phyloP scores from a whole-genome alignment of 2,113 vertebrate genomes.

The Ifrita kowaldi region DNA sequence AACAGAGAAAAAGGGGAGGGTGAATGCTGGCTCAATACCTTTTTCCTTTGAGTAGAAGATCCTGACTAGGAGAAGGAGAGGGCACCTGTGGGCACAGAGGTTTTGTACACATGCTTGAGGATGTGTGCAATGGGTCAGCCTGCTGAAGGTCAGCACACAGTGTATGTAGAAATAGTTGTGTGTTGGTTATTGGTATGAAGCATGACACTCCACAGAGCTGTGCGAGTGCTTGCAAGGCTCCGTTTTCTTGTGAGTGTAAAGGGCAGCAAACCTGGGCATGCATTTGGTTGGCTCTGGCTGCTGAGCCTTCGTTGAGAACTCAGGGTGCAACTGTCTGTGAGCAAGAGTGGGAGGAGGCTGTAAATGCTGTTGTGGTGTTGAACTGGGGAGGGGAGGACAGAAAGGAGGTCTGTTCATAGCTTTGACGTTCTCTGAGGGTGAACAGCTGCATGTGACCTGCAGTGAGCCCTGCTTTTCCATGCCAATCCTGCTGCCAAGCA shows the following conservation, averaged over 20 bases:
- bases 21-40: neutral
- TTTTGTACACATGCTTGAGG: fast-evolving
- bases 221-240: neutral
- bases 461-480: neutral
- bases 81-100: neutral
- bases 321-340: neutral
- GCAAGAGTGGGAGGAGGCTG: neutral
- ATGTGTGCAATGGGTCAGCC: neutral
- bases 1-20: neutral
- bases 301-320: neutral
- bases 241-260: neutral
- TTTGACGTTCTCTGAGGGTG: neutral
- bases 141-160: neutral
- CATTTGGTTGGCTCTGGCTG: neutral
- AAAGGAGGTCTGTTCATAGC: neutral
- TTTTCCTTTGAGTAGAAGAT: neutral
- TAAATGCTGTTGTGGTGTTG: neutral
- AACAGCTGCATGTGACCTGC: neutral
- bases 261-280: neutral
- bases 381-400: neutral
- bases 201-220: neutral
- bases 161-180: neutral
- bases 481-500: neutral
- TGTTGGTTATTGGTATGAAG: neutral
- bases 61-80: neutral